phyloP scores from a whole-genome alignment of 2,113 vertebrate species.

The Catagonus wagneri region DNA sequence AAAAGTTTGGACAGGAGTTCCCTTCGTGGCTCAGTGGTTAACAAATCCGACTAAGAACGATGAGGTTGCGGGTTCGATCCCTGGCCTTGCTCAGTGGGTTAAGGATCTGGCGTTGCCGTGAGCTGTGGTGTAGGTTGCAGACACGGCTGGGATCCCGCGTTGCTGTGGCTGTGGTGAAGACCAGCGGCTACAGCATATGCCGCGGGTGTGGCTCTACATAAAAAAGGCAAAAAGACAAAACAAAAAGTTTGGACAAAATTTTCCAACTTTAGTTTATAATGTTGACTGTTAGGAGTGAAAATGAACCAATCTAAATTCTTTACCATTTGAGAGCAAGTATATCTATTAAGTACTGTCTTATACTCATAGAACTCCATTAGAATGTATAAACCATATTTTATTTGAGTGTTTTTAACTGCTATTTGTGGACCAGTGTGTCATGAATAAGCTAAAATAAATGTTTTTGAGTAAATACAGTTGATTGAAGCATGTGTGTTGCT shows the following conservation, averaged over 20 bases:
- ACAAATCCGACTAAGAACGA: too few relatives aligned
- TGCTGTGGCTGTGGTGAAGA: too few relatives aligned
- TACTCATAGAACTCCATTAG: neutral
- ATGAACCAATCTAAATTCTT: neutral
- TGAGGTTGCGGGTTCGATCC: too few relatives aligned
- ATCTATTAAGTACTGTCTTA: neutral
- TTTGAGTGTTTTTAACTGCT: conserved; percentile 11
- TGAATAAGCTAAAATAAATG: neutral
- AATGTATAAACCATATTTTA: neutral
- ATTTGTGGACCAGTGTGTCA: neutral
- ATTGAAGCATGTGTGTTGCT: neutral
- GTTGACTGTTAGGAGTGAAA: neutral
- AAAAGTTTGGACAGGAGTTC: too few relatives aligned
- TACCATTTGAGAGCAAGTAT: neutral
- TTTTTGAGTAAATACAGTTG: neutral
- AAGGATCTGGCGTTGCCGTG: too few relatives aligned
- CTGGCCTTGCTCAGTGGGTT: too few relatives aligned
- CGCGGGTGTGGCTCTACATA: too few relatives aligned
- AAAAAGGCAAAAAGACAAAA: too few relatives aligned
- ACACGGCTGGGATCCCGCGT: too few relatives aligned
- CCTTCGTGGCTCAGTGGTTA: too few relatives aligned
- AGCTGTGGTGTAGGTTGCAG: too few relatives aligned
- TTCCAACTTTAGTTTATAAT: neutral
- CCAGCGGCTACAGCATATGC: too few relatives aligned
- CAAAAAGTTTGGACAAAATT: neutral